Evolutionary conservation across 2,888 invertebrate genomes (phyloP), one percentile per base, ranked within the genome.

Genomic region (Chironomus tentans): DNA sequence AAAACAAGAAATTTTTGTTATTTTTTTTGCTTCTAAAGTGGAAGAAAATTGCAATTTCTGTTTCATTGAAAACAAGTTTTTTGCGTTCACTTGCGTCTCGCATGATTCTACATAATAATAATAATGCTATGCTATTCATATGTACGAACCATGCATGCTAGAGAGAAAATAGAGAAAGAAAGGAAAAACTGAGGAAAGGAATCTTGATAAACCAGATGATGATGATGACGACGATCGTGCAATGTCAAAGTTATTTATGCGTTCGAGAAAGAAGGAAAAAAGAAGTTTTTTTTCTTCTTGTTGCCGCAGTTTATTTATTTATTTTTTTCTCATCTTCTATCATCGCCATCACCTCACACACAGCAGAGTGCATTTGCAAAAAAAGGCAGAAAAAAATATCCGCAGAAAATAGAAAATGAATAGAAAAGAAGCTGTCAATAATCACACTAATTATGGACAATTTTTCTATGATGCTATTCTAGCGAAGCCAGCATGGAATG

Each of bases 121-220:
- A 38, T 38, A 38, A 50, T 65, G 12, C 65, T 18, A 6, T 2
- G 15, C 18, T 56, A 18, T 56, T 38, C 38, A 56, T 56, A 56
- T 56, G 56, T 18, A 56, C 15, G 15, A 56, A 56, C 1, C 18
- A 15, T 56, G 56, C 15, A 56, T 24, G 6, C 18, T 24, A 46
- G 13, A 46, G 65, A 22, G 47, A 47, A 21, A 56, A 65, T 28
- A 24, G 62, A 68, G 68, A 47, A 74, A 68, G n/a, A 21, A 74
- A 47, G 61, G 62, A 6, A 72, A 72, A 72, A 62, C 21, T n/a
- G 62, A 61, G 46, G 62, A 72, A 38, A 74, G 62, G 68, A 74
- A 74, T 74, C 74, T 68, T 48, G 74, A 68, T 68, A 74, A 74
- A 74, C 74, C 74, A 74, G 74, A 74, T 74, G 74, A 74, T 74